Base-by-base conservation (phyloP, 2,888 invertebrate genomes). In the Arge pagana region DNA sequence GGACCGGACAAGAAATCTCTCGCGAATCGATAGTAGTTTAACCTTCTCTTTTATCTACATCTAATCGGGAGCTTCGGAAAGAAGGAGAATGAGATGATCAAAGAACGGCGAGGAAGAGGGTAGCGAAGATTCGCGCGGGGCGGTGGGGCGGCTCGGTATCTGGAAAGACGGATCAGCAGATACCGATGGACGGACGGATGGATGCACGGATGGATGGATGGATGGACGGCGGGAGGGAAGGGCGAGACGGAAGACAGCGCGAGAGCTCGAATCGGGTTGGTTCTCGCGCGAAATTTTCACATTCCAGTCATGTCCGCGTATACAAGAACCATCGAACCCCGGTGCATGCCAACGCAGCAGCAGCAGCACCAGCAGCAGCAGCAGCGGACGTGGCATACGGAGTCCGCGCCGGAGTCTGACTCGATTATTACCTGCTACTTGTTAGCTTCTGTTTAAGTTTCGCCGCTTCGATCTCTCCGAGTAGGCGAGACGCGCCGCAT, bases 361-460 rank as follows among this genome's bases (percentile, higher is more conserved):
- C 7, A 4, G 30, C 18, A 19, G 31, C 31, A 26, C 4, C 16
- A 15, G 10, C 28, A 10, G 28, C n/a, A 10, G 8, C 28, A n/a
- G n/a, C 8, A n/a, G n/a, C n/a, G n/a, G n/a, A 8, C 28, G 8
- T n/a, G 8, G n/a, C 28, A 8, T 26, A 26, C 28, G 10, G 28
- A 28, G 41, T 31, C 33, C 24, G 55, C 59, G 64, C 61, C 62
- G 64, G 64, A 60, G 65, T 59, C 61, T 66, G 67, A 68, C 67
- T 69, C 69, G 67, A 69, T 69, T 69, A 69, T 69, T 67, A 69
- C 65, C 65, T 63, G 63, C 65, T 61, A 61, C 65, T 66, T 69
- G 65, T 65, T 65, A 64, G 63, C 60, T 58, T 60, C 60, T 69
- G 67, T 69, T 69, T 69, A 69, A 68, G 69, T 69, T 69, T 56